phyloP scores from a whole-genome alignment of 1,140 invertebrate genomes.

The Aradophagus sp. region DNA sequence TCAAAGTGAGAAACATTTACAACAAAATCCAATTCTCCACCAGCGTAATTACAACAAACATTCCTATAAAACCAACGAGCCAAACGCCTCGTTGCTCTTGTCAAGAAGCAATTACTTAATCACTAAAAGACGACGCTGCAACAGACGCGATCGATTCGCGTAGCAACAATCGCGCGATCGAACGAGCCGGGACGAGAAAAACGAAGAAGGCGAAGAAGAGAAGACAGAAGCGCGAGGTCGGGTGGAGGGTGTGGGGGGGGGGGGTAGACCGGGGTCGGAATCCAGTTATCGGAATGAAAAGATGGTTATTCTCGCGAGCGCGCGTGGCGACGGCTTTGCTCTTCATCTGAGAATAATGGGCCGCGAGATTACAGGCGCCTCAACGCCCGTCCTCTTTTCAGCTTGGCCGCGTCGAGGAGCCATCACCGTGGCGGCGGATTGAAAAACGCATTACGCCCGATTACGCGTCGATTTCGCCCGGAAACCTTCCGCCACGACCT shows the following conservation, averaged over 20 bases:
- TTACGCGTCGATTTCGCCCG: conserved; percentile 60
- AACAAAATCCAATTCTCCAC: too few relatives aligned
- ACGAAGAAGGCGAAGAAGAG: conserved; percentile 9
- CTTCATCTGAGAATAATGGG: conserved; percentile 53
- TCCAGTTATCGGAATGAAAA: conserved; percentile 41
- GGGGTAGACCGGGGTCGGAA: background rate
- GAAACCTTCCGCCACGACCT: conserved; percentile 49
- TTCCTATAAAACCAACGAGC: too few relatives aligned
- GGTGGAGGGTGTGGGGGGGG: background rate
- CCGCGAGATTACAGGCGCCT: conserved; percentile 47
- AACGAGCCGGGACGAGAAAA: conserved; percentile 1
- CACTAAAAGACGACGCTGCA: too few relatives aligned
- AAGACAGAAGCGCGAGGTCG: too few relatives aligned
- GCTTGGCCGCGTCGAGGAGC: conserved; percentile 16
- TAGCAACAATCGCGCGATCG: conserved; percentile 15
- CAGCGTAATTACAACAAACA: too few relatives aligned
- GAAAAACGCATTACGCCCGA: conserved; percentile 69
- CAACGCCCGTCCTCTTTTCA: conserved; percentile 44
- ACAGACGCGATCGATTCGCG: conserved; percentile 4
- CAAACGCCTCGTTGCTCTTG: too few relatives aligned
- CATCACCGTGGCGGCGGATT: too few relatives aligned
- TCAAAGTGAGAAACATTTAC: too few relatives aligned
- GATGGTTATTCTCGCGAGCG: conserved; percentile 30
- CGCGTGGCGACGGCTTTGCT: conserved; percentile 41
- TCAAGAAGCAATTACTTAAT: too few relatives aligned